phyloP scores from a whole-genome alignment of 1,140 invertebrate species.

The Lordiphosa stackelbergi region DNA sequence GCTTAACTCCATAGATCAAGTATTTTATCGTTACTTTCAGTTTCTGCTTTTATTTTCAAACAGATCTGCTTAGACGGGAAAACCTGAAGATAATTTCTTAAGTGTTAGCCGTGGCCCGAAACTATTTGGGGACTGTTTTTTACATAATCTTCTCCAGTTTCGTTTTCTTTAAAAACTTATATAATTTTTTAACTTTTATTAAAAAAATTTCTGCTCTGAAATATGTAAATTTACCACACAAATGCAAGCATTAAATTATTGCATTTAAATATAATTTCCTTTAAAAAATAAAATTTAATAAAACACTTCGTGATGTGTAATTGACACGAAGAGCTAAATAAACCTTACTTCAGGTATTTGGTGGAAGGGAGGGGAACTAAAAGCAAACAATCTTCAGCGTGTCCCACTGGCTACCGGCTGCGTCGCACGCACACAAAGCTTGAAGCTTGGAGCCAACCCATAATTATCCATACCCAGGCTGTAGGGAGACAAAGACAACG shows the following conservation, averaged over 20 bases:
- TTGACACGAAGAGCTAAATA: constrained; percentile 56
- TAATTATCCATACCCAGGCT: constrained; percentile 58
- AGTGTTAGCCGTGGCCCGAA: too few relatives aligned
- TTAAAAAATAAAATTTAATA: constrained; percentile 69
- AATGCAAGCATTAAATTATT: constrained; percentile 51
- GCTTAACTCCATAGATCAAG: too few relatives aligned
- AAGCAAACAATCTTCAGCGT: constrained; percentile 47
- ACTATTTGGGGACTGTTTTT: too few relatives aligned
- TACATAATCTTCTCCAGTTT: too few relatives aligned
- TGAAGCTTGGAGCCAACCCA: constrained; percentile 33
- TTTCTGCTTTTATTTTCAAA: too few relatives aligned
- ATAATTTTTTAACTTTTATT: too few relatives aligned
- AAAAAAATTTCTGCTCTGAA: constrained; percentile 56
- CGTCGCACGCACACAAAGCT: constrained; percentile 36
- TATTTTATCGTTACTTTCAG: too few relatives aligned
- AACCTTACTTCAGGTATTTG: constrained; percentile 2
- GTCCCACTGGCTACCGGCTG: constrained; percentile 35
- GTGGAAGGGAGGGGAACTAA: background rate
- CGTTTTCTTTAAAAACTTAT: background rate
- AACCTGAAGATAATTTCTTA: too few relatives aligned
- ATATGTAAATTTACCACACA: constrained; percentile 41
- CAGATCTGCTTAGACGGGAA: too few relatives aligned
- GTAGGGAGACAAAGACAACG: constrained; percentile 57
- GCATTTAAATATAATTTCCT: constrained; percentile 68
- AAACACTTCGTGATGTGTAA: constrained; percentile 62